Conservation (phyloP, 2,888 invertebrate genomes). For the Cataglyphis cursor region DNA sequence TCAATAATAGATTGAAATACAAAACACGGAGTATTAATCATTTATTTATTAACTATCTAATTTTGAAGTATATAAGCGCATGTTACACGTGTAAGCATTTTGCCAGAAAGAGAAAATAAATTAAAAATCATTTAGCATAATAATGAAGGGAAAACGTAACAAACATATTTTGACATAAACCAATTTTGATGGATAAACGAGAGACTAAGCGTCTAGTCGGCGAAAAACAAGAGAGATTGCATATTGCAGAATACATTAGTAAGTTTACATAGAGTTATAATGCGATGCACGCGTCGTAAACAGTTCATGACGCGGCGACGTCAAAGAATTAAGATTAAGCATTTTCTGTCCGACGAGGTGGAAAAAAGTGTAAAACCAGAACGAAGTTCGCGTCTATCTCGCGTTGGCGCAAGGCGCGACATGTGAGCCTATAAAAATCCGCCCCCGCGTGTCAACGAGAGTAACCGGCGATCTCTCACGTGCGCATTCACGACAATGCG, state of each 20-base stretch:
- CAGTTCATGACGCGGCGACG: background rate
- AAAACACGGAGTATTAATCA: slow-evolving; percentile 3
- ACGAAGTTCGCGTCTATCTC: slow-evolving; percentile 26
- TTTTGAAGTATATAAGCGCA: background rate
- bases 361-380: background rate
- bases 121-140: background rate
- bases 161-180: background rate
- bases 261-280: slow-evolving; percentile 2
- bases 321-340: slow-evolving; percentile 5
- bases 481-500: slow-evolving; percentile 50
- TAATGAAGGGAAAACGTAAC: background rate
- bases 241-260: background rate
- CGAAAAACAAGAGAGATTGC: background rate
- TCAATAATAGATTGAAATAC: background rate
- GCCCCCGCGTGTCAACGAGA: slow-evolving; percentile 1
- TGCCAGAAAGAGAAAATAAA: background rate
- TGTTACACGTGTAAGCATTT: background rate
- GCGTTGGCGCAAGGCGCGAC: slow-evolving; percentile 11
- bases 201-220: background rate
- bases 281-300: background rate
- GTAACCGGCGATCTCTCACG: slow-evolving; percentile 45
- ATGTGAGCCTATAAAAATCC: slow-evolving; percentile 50
- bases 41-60: background rate
- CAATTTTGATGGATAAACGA: background rate
- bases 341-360: background rate